Base-by-base conservation (phyloP, 2,113 vertebrate species). In the Chloropsis cyanopogon region DNA sequence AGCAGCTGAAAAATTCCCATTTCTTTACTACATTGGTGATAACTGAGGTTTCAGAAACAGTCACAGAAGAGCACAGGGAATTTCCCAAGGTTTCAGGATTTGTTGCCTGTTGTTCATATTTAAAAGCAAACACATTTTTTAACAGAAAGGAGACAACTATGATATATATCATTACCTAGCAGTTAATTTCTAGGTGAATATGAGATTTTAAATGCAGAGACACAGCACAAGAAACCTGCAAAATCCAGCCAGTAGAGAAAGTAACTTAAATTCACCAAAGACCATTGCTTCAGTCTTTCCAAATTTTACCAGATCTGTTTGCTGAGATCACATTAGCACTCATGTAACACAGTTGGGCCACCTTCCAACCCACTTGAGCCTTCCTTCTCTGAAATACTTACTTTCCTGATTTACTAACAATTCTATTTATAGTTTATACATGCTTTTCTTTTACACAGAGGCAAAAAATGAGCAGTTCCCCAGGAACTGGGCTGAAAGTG, bases 21-120 rank as follows among this genome's bases (percentile, higher is more conserved):
- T 86, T 93, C 82, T 84, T 88, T 83, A 52, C 21, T 78, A 46
- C 56, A 44, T 13, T 35, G 7, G 37, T 82, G 39, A 72, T 41
- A 86, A 71, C 72, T 29, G 41, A 83, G n/a, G 52, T 93, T 97
- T 96, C 86, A 93, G 46, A 83, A 95, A 69, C 7, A 72, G 44
- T 93, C 72, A 92, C 14, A 35, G 42, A 90, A 70, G 10, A 88
- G 17, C 85, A 49, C 33, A 76, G 73, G 69, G 90, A 86, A 82
- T 90, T 96, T 88, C 94, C 93, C 60, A 44, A 26, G 31, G 64
- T 75, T 76, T 92, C 76, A 83, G 56, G 37, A 37, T n/a, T 63
- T 60, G 1, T 61, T 88, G 31, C 39, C 39, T 14, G 8, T 85
- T 68, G 11, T 12, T 86, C 39, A 23, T 31, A 72, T 53, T 60